Percentiles rank a stretch among this genome's conserved stretches.
Conservation (phyloP, 2,113 vertebrate species). For the Gymnarchus niloticus region DNA sequence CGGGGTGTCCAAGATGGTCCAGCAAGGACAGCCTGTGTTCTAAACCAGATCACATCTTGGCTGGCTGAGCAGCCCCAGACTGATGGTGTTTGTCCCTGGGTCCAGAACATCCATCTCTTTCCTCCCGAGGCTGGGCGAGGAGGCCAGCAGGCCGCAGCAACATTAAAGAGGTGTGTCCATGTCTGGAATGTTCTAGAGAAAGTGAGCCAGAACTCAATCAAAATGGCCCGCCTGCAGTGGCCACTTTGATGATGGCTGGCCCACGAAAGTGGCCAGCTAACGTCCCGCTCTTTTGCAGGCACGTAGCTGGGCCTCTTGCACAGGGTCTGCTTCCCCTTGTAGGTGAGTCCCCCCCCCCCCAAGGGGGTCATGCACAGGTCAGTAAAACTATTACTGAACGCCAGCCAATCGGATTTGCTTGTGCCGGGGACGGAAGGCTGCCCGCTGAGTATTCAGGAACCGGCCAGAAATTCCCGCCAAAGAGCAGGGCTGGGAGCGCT, state of each 20-base stretch:
- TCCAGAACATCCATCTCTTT: not conserved
- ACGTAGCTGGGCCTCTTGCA: not conserved
- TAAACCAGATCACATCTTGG: too few relatives aligned
- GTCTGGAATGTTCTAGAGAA: constrained; percentile 10
- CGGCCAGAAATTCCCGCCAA: not conserved
- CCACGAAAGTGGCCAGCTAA: not conserved
- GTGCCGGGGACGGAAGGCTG: not conserved
- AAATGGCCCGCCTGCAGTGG: not conserved
- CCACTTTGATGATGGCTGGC: not conserved
- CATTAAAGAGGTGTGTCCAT: not conserved
- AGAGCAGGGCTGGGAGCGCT: not conserved
- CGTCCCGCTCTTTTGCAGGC: not conserved
- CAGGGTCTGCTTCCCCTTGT: not conserved
- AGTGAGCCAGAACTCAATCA: not conserved
- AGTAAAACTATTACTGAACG: not conserved
- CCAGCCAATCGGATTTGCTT: constrained; percentile 4
- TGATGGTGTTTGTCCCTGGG: not conserved
- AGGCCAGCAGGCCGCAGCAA: not conserved
- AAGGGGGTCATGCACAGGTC: not conserved
- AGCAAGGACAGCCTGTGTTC: not conserved
- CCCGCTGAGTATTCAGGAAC: not conserved
- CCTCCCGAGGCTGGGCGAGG: not conserved
- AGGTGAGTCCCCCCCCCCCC: not conserved
- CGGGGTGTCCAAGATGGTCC: not conserved
- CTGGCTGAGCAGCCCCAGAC: not conserved